phyloP scores from a whole-genome alignment of 2,113 vertebrate genomes.

The Jaculus jaculus region DNA sequence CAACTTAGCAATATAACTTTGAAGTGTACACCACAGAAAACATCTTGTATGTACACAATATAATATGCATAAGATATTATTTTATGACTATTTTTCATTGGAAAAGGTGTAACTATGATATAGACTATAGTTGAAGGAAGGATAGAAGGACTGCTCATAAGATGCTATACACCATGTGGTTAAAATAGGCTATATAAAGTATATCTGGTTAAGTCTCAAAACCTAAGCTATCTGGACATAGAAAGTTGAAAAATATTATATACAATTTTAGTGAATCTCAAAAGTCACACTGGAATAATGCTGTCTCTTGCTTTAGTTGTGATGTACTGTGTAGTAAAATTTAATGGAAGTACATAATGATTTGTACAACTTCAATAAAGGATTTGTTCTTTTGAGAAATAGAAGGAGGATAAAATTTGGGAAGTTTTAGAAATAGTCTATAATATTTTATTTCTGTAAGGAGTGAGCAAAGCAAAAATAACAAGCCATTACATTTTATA shows the following conservation, averaged over 20 bases:
- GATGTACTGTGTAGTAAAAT: conserved; percentile 38
- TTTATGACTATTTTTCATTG: neutral
- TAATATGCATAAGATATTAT: conserved; percentile 23
- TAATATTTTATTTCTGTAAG: conserved; percentile 50
- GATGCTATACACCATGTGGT: neutral
- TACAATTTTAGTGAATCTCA: conserved; percentile 45
- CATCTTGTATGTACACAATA: neutral
- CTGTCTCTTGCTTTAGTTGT: neutral
- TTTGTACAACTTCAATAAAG: neutral
- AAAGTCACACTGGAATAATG: neutral
- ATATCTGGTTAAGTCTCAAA: neutral
- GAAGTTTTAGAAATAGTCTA: neutral
- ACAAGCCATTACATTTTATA: conserved; percentile 41
- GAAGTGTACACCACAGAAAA: conserved; percentile 18
- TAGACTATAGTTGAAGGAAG: neutral
- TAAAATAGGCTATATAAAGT: conserved; percentile 49
- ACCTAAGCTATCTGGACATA: neutral
- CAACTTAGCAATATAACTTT: conserved; percentile 27
- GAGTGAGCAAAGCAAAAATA: conserved; percentile 20
- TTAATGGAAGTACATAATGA: neutral
- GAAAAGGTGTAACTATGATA: conserved; percentile 19
- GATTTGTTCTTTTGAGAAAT: neutral
- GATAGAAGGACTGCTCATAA: conserved; percentile 22
- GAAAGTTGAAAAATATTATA: conserved; percentile 34
- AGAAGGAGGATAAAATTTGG: neutral